Evolutionary conservation across 2,113 vertebrate species (phyloP).

Genomic region (Choloepus hoffmanni): DNA sequence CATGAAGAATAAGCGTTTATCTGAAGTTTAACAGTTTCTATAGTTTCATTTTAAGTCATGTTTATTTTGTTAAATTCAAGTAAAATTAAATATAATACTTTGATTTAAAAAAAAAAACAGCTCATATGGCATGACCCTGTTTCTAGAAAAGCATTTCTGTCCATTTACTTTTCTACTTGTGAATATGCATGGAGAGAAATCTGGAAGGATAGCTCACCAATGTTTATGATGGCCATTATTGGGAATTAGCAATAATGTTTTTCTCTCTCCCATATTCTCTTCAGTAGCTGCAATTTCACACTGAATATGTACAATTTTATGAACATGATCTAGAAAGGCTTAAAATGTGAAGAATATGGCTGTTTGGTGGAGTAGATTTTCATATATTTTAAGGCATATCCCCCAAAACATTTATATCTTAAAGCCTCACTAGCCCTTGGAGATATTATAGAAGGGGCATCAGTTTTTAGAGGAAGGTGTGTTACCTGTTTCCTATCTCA

Average conservation of each 20-base stretch:
- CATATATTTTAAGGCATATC: neutral
- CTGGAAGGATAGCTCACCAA: fast-evolving
- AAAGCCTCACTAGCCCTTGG: neutral
- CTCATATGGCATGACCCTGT: neutral
- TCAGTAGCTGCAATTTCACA: neutral
- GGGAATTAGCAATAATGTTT: neutral
- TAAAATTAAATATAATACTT: slow-evolving; percentile 54
- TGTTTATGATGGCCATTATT: neutral
- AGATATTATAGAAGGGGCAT: neutral
- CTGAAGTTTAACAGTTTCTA: slow-evolving; percentile 42
- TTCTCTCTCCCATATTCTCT: neutral
- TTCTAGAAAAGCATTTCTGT: slow-evolving; percentile 29
- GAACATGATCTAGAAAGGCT: neutral
- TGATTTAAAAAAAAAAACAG: neutral
- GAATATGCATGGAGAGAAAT: neutral
- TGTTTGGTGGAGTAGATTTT: neutral
- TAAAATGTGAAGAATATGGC: neutral
- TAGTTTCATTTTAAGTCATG: slow-evolving; percentile 22
- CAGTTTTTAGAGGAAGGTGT: neutral
- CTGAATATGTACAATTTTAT: neutral
- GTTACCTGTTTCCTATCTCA: neutral
- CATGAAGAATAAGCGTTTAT: slow-evolving; percentile 1
- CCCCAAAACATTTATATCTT: neutral
- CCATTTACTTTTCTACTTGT: neutral
- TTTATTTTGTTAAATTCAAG: slow-evolving; percentile 38